Base-by-base conservation (phyloP, 1,140 invertebrate species). In the Latrodectus geometricus region DNA sequence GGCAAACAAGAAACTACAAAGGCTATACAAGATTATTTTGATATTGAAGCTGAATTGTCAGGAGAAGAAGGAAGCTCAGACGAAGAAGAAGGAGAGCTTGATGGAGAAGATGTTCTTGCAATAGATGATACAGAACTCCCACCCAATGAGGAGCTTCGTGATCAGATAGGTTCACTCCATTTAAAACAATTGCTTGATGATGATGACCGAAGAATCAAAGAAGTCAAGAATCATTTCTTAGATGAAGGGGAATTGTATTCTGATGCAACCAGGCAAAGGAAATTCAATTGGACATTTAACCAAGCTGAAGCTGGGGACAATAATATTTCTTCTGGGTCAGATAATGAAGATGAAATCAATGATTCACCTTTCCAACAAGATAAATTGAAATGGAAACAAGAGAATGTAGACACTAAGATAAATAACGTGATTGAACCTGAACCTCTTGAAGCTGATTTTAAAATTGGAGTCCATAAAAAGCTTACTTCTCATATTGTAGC, bases 11-110 rank as follows among this genome's bases (percentile, higher is more conserved):
- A 23, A 70, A 12, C 21, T 14, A 21, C 21, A 35, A 15, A 8
- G 9, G 14, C 8, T 49, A 8, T 72, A 72, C 35, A 3, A 14
- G 54, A 76, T 56, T 76, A 54, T 17, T 76, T 76, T 76, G 74
- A 76, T 23, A 76, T 54, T 76, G 74, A 76, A 56, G 74, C 74
- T 56, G 74, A 76, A 15, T 23, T 76, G 11, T 76, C 74, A 54
- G 74, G 74, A 8, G 74, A 76, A 76, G 74, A 76, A 56, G 74
- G 74, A 12, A 76, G 74, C 4, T 76, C 74, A 8, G 74, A 76
- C 56, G 74, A 76, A 35, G 54, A 76, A 23, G 74, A 76, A 76
- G 50, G 54, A 21, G 74, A 76, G 52, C 12, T 76, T 11, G 74
- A 76, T 15, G 74, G 54, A 56, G 52, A 35, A 14, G 52, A 54